phyloP scores from a whole-genome alignment of 1,140 invertebrate species.

The Hetaerina americana region DNA sequence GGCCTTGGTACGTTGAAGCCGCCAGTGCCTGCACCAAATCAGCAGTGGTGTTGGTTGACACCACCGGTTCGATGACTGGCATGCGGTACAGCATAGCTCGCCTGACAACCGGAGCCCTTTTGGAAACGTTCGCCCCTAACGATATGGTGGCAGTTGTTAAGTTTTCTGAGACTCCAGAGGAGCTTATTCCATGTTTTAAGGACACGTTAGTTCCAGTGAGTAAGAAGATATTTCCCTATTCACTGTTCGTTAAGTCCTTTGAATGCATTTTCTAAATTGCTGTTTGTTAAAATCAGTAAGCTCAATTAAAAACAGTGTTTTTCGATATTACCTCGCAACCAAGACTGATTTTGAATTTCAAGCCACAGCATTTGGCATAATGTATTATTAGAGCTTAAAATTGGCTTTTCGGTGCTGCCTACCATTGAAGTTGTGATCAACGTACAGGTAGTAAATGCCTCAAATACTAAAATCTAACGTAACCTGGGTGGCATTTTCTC shows the following conservation, averaged over 20 bases:
- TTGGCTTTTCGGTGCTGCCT: too few species aligned
- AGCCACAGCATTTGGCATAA: too few species aligned
- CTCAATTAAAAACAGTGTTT: too few species aligned
- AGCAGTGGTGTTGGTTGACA: conserved; percentile 88
- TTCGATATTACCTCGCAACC: too few species aligned
- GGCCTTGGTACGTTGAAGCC: conserved; percentile 92
- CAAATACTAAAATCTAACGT: too few species aligned
- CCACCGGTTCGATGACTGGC: conserved; percentile 95
- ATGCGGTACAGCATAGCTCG: conserved; percentile 60
- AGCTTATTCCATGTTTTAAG: conserved; percentile 68
- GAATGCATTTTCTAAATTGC: neutral
- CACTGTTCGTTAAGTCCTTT: neutral
- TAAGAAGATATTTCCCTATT: conserved; percentile 3
- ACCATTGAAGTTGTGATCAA: too few species aligned
- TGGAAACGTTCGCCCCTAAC: conserved; percentile 95
- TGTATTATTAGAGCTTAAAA: too few species aligned
- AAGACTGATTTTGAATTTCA: too few species aligned
- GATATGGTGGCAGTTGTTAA: conserved; percentile 91
- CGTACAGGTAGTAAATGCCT: too few species aligned
- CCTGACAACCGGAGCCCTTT: conserved; percentile 71
- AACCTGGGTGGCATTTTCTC: too few species aligned
- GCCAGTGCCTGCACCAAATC: conserved; percentile 90
- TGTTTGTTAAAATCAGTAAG: too few species aligned
- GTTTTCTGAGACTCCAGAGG: conserved; percentile 48
- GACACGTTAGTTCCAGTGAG: conserved; percentile 56